Percentiles rank a stretch among this genome's conserved stretches.
Conservation (phyloP, 2,888 invertebrate genomes). For the Stenichneumon culpator region DNA sequence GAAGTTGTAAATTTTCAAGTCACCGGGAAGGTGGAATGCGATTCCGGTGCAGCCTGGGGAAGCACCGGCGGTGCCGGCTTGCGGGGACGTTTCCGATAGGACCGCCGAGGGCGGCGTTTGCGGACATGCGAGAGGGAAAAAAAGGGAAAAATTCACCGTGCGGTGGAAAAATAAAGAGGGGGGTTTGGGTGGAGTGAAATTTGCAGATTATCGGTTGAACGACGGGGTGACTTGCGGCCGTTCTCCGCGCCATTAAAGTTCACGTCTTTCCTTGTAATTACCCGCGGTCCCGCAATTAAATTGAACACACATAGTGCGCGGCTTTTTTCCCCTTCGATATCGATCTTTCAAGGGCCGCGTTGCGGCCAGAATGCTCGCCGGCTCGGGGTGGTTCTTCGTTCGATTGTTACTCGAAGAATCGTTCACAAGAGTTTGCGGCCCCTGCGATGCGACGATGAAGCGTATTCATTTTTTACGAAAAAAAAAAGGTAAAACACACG, state of each 20-base stretch:
- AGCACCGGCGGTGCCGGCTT: background rate
- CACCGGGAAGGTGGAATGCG: background rate
- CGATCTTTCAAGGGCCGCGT: background rate
- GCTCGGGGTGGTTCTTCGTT: background rate
- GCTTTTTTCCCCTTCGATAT: background rate
- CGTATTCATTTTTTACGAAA: background rate
- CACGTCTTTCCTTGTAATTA: constrained; percentile 10
- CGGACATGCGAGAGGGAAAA: background rate
- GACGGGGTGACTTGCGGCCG: constrained; percentile 1
- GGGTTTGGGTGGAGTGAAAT: background rate
- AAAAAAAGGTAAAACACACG: background rate
- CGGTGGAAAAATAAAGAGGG: background rate
- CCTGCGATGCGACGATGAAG: background rate
- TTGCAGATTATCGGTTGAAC: constrained; percentile 11
- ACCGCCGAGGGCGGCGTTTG: background rate
- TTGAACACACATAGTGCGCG: background rate
- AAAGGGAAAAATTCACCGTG: background rate
- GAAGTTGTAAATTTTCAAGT: constrained; percentile 26
- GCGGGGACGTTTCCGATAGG: background rate
- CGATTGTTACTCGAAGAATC: background rate
- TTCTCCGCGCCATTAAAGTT: background rate
- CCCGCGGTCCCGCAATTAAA: background rate
- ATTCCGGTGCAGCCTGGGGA: background rate
- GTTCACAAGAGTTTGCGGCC: background rate
- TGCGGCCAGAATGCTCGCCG: background rate